Conservation (phyloP, 2,113 vertebrate species). For the Calcarius ornatus region DNA sequence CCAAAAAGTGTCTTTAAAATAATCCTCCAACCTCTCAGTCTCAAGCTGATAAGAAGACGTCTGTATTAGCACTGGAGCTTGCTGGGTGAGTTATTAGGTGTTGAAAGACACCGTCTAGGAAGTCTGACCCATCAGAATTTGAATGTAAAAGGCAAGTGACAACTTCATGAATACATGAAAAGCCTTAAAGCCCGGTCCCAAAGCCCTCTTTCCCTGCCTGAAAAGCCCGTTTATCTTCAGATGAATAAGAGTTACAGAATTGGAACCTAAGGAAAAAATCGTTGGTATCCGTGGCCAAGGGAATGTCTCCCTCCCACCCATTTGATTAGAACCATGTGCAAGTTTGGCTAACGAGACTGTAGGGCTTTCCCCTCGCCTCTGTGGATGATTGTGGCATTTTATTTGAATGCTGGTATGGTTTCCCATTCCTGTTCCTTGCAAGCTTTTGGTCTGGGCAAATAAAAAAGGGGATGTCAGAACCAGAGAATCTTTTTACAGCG, state of each 20-base stretch:
- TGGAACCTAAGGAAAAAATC: conserved; percentile 48
- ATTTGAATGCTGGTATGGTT: conserved; percentile 27
- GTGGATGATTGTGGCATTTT: conserved; percentile 33
- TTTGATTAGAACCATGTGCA: conserved; percentile 62
- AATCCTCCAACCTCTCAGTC: conserved; percentile 20
- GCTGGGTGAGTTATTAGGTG: conserved; percentile 75
- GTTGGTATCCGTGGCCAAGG: conserved; percentile 49
- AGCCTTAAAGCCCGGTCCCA: background rate
- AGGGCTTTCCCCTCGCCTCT: conserved; percentile 29
- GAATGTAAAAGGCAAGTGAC: conserved; percentile 60
- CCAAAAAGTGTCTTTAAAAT: conserved; percentile 69
- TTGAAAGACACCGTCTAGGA: conserved; percentile 71
- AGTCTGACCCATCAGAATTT: conserved; percentile 52
- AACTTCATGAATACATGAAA: conserved; percentile 61
- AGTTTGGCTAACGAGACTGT: conserved; percentile 49
- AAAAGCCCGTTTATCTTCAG: conserved; percentile 38
- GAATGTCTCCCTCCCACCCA: conserved; percentile 54
- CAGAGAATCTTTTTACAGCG: background rate
- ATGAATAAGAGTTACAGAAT: conserved; percentile 60
- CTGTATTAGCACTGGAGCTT: conserved; percentile 42
- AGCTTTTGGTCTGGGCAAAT: conserved; percentile 30
- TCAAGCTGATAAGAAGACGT: conserved; percentile 66
- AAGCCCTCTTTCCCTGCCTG: conserved; percentile 24
- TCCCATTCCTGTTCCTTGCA: background rate
- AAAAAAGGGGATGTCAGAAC: conserved; percentile 24